Evolutionary conservation across 2,797 vertebrate genomes (phyloP).

Genomic region (Siniperca obscura): DNA sequence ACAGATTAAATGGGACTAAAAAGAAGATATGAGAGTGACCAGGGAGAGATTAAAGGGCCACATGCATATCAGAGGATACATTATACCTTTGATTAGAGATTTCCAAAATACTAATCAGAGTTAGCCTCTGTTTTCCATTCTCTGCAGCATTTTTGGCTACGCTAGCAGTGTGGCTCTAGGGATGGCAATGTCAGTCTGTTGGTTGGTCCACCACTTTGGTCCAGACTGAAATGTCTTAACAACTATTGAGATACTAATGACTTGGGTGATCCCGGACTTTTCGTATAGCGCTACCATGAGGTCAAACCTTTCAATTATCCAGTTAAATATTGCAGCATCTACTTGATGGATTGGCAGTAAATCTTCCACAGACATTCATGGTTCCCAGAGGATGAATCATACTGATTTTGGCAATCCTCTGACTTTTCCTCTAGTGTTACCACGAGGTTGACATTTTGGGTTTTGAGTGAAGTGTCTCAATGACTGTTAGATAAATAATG

Average conservation of each 20-base stretch:
- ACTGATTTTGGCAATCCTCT: neutral
- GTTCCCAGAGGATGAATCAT: neutral
- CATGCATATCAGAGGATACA: conserved; percentile 15
- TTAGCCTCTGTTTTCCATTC: neutral
- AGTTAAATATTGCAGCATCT: neutral
- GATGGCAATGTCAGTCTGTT: neutral
- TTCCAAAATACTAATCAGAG: neutral
- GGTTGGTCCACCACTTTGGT: neutral
- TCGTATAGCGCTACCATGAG: neutral
- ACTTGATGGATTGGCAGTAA: neutral
- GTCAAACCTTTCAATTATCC: neutral
- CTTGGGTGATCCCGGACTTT: neutral
- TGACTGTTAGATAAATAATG: conserved; percentile 23
- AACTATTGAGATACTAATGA: neutral
- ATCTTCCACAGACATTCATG: neutral
- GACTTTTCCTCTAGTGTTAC: neutral
- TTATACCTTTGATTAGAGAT: conserved; percentile 18
- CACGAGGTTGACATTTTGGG: neutral
- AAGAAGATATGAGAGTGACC: conserved; percentile 3
- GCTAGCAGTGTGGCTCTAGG: too few species aligned
- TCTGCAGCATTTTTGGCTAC: neutral
- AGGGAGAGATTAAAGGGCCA: neutral
- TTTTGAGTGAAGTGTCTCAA: neutral
- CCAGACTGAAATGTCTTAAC: neutral
- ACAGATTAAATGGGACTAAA: neutral